Evolutionary conservation across 92 coral and sea anemone species (phyloP).

Genomic region (Umimayanthus kanabou): DNA sequence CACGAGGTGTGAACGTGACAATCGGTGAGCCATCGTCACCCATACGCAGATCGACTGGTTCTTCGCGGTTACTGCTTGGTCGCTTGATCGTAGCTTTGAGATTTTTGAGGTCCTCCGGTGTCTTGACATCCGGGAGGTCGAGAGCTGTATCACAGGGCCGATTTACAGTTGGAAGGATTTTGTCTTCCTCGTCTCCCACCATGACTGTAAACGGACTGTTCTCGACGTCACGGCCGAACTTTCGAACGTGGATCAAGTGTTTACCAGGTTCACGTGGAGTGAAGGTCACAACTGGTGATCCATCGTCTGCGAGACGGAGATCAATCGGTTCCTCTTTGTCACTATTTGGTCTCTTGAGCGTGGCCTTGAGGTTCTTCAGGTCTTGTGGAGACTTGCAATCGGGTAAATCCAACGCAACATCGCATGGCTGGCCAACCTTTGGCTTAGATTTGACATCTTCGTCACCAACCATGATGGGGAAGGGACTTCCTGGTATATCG

Average conservation of each 20-base stretch:
- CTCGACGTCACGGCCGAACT: conserved; percentile 76
- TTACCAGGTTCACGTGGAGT: conserved; percentile 94
- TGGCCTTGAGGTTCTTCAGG: conserved; percentile 71
- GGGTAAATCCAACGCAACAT: conserved; percentile 82
- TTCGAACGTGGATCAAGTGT: conserved; percentile 88
- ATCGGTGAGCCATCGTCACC: conserved; percentile 30
- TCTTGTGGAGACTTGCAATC: conserved; percentile 84
- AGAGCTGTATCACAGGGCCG: conserved; percentile 84
- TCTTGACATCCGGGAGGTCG: conserved; percentile 42
- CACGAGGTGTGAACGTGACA: conserved; percentile 53
- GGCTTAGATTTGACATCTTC: conserved; percentile 25
- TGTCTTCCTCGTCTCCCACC: conserved; percentile 93
- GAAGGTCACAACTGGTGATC: conserved; percentile 83
- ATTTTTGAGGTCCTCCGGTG: conserved; percentile 51
- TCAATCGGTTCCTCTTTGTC: conserved; percentile 79
- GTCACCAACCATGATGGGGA: conserved; percentile 42
- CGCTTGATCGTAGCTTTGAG: conserved; percentile 48
- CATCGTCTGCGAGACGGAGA: conserved; percentile 76
- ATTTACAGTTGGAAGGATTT: conserved; percentile 86
- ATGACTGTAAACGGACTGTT: conserved; percentile 98
- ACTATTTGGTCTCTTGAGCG: conserved; percentile 85
- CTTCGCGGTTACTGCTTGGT: conserved; percentile 50
- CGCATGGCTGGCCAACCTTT: conserved; percentile 36
- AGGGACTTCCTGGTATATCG: conserved; percentile 32
- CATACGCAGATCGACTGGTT: conserved; percentile 42